These are phyloP conservation scores for Ptilodon capucinus DNA, from an alignment of 2,888 invertebrate genomes.

Conservation along the genomic window DNA sequence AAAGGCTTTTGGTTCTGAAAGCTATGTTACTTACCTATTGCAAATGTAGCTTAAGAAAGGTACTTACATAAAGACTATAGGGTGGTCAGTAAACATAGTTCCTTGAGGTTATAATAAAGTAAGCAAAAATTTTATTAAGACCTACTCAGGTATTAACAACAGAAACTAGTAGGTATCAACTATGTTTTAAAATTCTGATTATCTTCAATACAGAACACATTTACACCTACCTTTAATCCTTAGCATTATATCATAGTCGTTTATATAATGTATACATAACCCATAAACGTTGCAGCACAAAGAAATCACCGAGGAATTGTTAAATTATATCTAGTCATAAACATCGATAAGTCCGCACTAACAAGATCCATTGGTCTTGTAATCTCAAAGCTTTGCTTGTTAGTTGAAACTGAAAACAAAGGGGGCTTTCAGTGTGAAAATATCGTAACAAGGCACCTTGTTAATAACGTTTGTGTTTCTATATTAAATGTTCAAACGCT, in stretches of 20 bases:
- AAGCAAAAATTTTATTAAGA: too few species aligned
- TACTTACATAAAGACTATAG: too few species aligned
- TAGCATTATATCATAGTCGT: not conserved
- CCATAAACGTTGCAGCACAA: constrained; percentile 21
- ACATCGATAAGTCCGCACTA: constrained; percentile 37
- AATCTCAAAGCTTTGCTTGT: constrained; percentile 48
- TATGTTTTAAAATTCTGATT: not conserved
- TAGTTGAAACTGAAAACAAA: constrained; percentile 57
- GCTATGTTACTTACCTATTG: too few species aligned
- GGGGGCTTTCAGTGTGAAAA: constrained; percentile 60
- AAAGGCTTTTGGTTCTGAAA: too few species aligned
- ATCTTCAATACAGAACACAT: not conserved
- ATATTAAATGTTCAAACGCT: constrained; percentile 64
- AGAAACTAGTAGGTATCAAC: not conserved
- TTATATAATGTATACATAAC: not conserved
- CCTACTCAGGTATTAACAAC: not conserved
- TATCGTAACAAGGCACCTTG: constrained; percentile 63
- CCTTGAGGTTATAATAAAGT: too few species aligned
- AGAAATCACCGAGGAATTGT: constrained; percentile 13
- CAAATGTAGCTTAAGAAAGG: too few species aligned
- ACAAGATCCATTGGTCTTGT: constrained; percentile 37
- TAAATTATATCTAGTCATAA: constrained; percentile 40
- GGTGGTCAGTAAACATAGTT: too few species aligned
- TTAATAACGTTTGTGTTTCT: constrained; percentile 58
- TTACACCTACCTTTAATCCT: not conserved